phyloP scores from a whole-genome alignment of 2,113 vertebrate genomes.

The Atrichornis clamosus region DNA sequence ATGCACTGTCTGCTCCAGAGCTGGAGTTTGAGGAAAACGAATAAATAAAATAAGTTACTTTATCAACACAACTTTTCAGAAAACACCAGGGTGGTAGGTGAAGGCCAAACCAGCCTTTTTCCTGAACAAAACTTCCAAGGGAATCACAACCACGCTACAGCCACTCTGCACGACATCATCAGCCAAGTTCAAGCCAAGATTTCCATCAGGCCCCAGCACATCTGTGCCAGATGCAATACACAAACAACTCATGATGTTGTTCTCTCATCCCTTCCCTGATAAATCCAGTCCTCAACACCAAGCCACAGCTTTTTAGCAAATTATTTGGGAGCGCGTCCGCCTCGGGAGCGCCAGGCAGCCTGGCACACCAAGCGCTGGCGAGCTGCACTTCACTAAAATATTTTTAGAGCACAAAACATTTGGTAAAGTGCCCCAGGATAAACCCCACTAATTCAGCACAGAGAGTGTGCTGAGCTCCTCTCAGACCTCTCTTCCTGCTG shows the following conservation, averaged over 20 bases:
- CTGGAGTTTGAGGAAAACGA: background rate
- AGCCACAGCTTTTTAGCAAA: background rate
- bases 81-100: background rate
- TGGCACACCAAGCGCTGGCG: rapidly evolving
- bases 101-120: background rate
- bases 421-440: background rate
- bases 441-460: background rate
- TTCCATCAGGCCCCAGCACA: background rate
- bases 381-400: background rate
- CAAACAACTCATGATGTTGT: background rate
- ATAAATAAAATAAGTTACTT: background rate
- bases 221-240: background rate
- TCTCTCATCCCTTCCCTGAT: background rate
- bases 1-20: background rate
- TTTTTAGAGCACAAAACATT: background rate
- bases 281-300: background rate
- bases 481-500: background rate
- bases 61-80: background rate
- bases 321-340: background rate
- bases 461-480: background rate
- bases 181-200: background rate
- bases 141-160: background rate
- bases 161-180: background rate
- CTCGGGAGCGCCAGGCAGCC: background rate
- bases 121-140: background rate